Evolutionary conservation across 2,797 vertebrate species (phyloP).

Genomic region (Adrianichthys oophorus): DNA sequence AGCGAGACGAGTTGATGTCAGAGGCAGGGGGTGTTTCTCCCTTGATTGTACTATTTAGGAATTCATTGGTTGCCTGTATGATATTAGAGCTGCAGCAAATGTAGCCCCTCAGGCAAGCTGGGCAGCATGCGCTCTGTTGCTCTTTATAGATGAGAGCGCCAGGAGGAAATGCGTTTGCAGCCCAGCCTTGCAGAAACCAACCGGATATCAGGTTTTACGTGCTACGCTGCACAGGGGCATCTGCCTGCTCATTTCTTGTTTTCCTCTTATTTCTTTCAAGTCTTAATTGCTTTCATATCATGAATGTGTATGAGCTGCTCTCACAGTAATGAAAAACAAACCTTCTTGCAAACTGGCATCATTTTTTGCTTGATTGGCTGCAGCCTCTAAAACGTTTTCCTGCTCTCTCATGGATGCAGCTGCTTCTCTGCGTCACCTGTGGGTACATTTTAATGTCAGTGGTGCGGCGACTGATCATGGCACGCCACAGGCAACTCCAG

Average conservation of each 20-base stretch:
- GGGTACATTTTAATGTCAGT: constrained; percentile 42
- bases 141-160: constrained; percentile 57
- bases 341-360: constrained; percentile 18
- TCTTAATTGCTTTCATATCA: constrained; percentile 51
- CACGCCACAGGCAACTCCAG: constrained; percentile 21
- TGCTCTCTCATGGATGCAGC: constrained; percentile 37
- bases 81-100: constrained; percentile 71
- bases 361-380: constrained; percentile 41
- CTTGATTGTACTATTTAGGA: constrained; percentile 73
- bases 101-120: constrained; percentile 60
- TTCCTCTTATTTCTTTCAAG: constrained; percentile 29
- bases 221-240: constrained; percentile 2
- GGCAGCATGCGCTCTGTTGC: constrained; percentile 27
- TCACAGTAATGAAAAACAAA: constrained; percentile 47
- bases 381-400: constrained; percentile 23
- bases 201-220: constrained; percentile 31
- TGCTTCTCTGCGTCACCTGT: constrained; percentile 39
- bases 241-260: constrained; percentile 21
- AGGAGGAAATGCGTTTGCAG: constrained; percentile 46
- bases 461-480: constrained; percentile 41
- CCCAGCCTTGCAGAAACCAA: constrained; percentile 25
- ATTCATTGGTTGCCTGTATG: constrained; percentile 71
- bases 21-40: constrained; percentile 59
- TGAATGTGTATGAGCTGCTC: constrained; percentile 42
- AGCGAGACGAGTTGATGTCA: constrained; percentile 54